Percentiles rank a stretch among this genome's conserved stretches.
Evolutionary conservation across 1,140 invertebrate species (phyloP).

Genomic region (Cryptotermes secundus): DNA sequence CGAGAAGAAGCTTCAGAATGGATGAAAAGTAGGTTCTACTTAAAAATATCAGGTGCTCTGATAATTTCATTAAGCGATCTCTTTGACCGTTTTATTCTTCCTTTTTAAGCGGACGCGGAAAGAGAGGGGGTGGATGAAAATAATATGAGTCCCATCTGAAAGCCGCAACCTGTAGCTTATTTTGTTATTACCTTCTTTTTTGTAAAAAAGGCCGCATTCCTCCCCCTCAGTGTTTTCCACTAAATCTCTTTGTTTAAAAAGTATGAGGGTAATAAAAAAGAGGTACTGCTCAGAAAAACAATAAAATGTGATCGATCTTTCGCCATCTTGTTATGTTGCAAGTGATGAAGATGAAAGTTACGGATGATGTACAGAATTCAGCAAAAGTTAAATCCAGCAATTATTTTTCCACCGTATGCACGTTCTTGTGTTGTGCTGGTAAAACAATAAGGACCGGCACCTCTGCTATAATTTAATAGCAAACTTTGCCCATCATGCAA

Average conservation of each 20-base stretch:
- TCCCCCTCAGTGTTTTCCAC: constrained; percentile 7
- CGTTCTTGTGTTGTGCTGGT: no score
- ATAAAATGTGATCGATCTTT: constrained; percentile 26
- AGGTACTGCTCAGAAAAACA: background rate
- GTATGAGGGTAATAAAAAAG: constrained; percentile 17
- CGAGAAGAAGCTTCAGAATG: background rate
- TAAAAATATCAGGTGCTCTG: constrained; percentile 24
- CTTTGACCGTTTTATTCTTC: constrained; percentile 22
- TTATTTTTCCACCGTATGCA: no score
- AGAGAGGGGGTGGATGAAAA: background rate
- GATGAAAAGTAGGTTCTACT: background rate
- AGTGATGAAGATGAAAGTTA: constrained; percentile 1
- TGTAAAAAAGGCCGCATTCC: background rate
- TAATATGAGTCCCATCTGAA: background rate
- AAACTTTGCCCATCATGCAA: no score
- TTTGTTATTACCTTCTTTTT: constrained; percentile 25
- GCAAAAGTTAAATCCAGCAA: background rate
- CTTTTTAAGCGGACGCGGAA: constrained; percentile 19
- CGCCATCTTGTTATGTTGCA: background rate
- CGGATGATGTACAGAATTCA: background rate
- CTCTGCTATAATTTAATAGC: no score
- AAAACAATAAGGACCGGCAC: no score
- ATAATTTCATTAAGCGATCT: constrained; percentile 23
- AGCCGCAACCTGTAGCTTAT: constrained; percentile 23
- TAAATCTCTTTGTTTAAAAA: constrained; percentile 25